Percentiles rank a stretch among this genome's conserved stretches.
Conservation (phyloP, 1,140 invertebrate species). For the Eufriesea mexicana region DNA sequence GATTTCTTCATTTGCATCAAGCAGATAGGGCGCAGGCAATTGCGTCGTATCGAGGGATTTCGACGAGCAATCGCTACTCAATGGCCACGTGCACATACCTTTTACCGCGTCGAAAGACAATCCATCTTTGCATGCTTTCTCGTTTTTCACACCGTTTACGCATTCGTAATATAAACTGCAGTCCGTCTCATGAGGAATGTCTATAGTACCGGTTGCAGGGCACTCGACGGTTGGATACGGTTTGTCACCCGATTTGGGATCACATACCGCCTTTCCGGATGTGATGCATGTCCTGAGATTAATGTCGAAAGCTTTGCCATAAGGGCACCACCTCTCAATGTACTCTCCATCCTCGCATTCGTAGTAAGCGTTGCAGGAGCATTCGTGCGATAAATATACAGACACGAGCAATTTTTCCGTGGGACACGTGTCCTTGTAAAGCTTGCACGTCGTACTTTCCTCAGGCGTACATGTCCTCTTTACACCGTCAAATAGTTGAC, state of each 20-base stretch:
- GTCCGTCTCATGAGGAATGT: constrained; percentile 14
- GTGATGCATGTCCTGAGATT: constrained; percentile 79
- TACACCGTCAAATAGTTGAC: too few relatives aligned
- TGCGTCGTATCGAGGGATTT: neutral
- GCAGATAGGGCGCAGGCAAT: too few relatives aligned
- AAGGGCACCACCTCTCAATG: constrained; percentile 78
- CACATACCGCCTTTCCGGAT: constrained; percentile 76
- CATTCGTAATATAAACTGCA: constrained; percentile 76
- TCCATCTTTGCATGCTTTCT: constrained; percentile 72
- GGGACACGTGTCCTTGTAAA: constrained; percentile 19
- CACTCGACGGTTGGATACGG: neutral
- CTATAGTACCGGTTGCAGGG: rapidly evolving
- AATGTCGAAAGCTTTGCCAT: constrained; percentile 81
- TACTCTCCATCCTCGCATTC: constrained; percentile 81
- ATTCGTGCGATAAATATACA: constrained; percentile 80
- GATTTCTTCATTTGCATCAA: neutral
- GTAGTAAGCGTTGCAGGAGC: constrained; percentile 82
- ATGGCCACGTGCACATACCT: constrained; percentile 9
- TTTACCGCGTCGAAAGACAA: constrained; percentile 72
- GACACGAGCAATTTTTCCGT: neutral
- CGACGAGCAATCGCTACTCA: neutral
- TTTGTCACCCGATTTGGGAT: neutral
- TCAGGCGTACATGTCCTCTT: too few relatives aligned
- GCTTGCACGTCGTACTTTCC: neutral
- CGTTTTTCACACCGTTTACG: neutral